phyloP scores from a whole-genome alignment of 2,113 vertebrate species.

The Poeciliopsis prolifica region DNA sequence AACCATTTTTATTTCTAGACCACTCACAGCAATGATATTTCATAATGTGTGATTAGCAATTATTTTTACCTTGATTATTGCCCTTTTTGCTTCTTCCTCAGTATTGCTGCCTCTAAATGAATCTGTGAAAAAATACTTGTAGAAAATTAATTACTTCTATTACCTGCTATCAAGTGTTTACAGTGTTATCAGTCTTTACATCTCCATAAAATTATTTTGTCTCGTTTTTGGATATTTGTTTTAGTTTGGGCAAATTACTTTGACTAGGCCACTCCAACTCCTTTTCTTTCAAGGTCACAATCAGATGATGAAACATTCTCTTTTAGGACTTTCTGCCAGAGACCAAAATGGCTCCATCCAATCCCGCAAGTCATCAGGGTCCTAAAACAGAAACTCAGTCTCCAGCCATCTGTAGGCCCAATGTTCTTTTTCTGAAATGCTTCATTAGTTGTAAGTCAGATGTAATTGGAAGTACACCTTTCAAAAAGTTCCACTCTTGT shows the following conservation, averaged over 20 bases:
- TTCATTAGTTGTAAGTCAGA: too few relatives aligned
- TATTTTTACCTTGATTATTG: too few relatives aligned
- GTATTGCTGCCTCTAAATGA: slow-evolving; percentile 21
- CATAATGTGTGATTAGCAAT: slow-evolving; percentile 11
- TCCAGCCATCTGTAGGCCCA: not conserved
- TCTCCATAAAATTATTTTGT: too few relatives aligned
- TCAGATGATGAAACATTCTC: too few relatives aligned
- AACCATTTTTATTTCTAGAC: not conserved
- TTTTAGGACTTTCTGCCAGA: too few relatives aligned
- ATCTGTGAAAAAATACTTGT: not conserved
- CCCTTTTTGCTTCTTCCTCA: slow-evolving; percentile 3
- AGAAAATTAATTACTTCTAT: too few relatives aligned
- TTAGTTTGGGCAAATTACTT: too few relatives aligned
- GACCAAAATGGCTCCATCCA: not conserved
- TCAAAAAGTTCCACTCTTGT: not conserved
- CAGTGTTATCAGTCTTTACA: too few relatives aligned
- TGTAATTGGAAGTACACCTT: not conserved
- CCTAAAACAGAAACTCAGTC: not conserved
- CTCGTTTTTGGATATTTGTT: too few relatives aligned
- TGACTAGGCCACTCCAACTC: too few relatives aligned
- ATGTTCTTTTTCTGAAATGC: not conserved
- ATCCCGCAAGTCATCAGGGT: not conserved
- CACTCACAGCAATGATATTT: slow-evolving; percentile 1
- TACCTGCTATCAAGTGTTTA: too few relatives aligned
- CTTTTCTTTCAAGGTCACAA: too few relatives aligned